phyloP scores from a whole-genome alignment of 2,113 vertebrate species.

The Aleadryas rufinucha region DNA sequence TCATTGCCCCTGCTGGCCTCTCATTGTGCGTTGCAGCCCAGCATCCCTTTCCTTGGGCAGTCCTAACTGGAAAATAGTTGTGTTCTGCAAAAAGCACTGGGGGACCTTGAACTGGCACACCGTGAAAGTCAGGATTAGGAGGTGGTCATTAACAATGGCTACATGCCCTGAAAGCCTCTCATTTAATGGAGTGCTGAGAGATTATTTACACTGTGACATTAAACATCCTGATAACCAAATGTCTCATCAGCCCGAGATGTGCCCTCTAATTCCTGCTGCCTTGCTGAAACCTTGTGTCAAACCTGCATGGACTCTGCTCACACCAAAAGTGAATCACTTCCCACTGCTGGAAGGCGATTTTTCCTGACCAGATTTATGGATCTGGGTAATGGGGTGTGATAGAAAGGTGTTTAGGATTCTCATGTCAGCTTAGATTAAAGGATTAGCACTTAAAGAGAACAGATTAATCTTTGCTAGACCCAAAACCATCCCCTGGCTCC shows the following conservation, averaged over 20 bases:
- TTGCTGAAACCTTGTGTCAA: neutral
- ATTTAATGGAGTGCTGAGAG: neutral
- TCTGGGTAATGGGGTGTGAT: neutral
- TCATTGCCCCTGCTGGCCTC: neutral
- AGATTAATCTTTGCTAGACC: slow-evolving; percentile 7
- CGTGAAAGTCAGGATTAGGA: neutral
- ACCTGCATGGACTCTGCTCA: neutral
- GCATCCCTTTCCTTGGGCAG: neutral
- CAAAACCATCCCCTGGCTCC: neutral
- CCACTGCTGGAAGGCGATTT: neutral
- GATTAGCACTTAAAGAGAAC: neutral
- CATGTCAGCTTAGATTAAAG: neutral
- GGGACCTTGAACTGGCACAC: neutral
- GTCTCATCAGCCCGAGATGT: neutral
- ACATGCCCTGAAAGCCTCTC: neutral
- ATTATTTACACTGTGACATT: slow-evolving; percentile 22
- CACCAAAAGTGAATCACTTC: neutral
- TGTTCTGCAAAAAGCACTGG: neutral
- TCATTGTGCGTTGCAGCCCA: neutral
- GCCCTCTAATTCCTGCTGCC: slow-evolving; percentile 30
- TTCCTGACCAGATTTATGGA: neutral
- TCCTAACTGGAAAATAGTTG: neutral
- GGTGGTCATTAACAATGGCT: neutral
- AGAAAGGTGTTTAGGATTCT: neutral
- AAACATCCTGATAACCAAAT: neutral